Percentiles rank a stretch among this genome's conserved stretches.
These are phyloP conservation scores for Pseudochirops cupreus DNA, from an alignment of 2,797 vertebrate genomes.

Conservation along the genomic window DNA sequence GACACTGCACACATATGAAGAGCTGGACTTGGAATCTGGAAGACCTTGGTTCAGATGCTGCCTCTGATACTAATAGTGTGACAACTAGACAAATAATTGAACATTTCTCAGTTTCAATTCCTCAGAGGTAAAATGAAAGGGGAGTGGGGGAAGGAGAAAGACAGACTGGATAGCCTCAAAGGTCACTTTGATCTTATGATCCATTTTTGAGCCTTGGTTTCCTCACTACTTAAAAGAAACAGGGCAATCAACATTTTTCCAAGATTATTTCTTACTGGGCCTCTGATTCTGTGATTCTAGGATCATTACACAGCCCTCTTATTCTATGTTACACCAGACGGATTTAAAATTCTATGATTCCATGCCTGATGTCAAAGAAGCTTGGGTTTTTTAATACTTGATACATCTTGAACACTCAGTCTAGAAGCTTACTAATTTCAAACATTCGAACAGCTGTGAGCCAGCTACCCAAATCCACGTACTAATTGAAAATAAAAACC, in stretches of 20 bases:
- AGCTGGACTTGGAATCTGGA: neutral
- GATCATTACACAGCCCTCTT: neutral
- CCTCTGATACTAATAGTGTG: neutral
- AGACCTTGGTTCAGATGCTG: neutral
- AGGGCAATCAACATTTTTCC: neutral
- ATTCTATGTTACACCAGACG: neutral
- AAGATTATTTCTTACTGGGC: neutral
- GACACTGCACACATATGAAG: neutral
- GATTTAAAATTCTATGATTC: neutral
- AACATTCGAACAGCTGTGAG: neutral
- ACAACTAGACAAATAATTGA: neutral
- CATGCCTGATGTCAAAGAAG: neutral
- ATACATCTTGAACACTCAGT: neutral
- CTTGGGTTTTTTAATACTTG: neutral
- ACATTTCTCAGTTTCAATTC: neutral
- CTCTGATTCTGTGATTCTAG: neutral
- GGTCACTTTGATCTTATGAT: neutral
- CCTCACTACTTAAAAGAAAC: neutral
- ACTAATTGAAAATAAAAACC: conserved; percentile 8
- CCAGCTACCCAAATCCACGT: neutral
- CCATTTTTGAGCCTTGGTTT: neutral
- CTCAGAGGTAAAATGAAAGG: neutral
- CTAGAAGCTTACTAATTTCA: neutral
- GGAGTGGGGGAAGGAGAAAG: neutral
- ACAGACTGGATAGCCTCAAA: neutral